These are phyloP conservation scores for Nomia melanderi DNA, from an alignment of 1,140 invertebrate species.

Conservation along the genomic window DNA sequence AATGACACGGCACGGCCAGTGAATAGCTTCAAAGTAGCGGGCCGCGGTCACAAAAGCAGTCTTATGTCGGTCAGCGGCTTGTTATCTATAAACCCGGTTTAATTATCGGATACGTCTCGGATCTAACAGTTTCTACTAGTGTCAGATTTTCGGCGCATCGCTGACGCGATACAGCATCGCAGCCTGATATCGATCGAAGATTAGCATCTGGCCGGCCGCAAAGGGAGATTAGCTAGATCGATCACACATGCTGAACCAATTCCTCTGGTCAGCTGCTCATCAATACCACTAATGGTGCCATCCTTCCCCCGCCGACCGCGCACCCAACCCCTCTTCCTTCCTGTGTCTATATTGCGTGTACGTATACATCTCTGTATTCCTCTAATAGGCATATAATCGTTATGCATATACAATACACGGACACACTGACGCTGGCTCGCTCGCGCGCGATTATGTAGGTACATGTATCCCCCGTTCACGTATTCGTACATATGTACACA, in stretches of 20 bases:
- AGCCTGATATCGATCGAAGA: conserved; percentile 69
- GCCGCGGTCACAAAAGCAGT: conserved; percentile 1
- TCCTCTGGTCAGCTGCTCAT: conserved; percentile 77
- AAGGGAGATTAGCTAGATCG: conserved; percentile 76
- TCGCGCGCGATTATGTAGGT: conserved; percentile 20
- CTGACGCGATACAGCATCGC: conserved; percentile 55
- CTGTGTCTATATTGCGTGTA: conserved; percentile 60
- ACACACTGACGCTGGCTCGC: background rate
- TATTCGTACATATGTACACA: too few species aligned
- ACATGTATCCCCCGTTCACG: too few species aligned
- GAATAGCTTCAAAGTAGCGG: conserved; percentile 18
- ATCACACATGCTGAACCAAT: conserved; percentile 76
- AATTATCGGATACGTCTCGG: conserved; percentile 27
- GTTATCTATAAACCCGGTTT: conserved; percentile 38
- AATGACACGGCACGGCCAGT: background rate
- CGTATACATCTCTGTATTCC: conserved; percentile 69
- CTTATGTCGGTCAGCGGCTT: conserved; percentile 54
- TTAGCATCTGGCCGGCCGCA: conserved; percentile 72
- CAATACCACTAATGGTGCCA: conserved; percentile 72
- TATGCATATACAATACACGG: conserved; percentile 73
- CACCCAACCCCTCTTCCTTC: conserved; percentile 50
- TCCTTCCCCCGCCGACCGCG: conserved; percentile 34
- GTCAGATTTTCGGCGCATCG: conserved; percentile 44
- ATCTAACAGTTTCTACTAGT: conserved; percentile 35
- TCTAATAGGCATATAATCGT: conserved; percentile 81